Percentiles rank a stretch among this genome's conserved stretches.
Conservation (phyloP, 2,888 invertebrate species). For the Cheilosia vernalis region DNA sequence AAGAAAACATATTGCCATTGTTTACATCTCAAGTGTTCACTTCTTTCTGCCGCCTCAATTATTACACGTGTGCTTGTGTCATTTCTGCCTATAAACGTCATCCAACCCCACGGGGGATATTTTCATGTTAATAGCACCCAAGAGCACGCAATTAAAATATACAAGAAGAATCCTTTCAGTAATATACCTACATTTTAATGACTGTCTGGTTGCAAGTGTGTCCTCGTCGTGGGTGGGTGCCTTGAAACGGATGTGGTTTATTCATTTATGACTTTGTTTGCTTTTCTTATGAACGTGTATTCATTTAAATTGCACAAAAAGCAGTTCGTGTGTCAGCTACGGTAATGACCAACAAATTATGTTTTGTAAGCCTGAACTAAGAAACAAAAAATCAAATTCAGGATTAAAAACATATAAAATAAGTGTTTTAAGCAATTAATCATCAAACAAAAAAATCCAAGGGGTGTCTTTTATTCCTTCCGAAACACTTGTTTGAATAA, state of each 20-base stretch:
- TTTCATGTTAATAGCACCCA: conserved; percentile 19
- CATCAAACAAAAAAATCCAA: neutral
- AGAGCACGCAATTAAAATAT: conserved; percentile 40
- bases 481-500: too few species aligned
- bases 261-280: neutral
- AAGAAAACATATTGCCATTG: conserved; percentile 2
- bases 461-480: too few species aligned
- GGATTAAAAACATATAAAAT: neutral
- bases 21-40: too few species aligned
- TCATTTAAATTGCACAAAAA: neutral
- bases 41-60: neutral
- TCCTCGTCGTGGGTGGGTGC: neutral
- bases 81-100: conserved; percentile 13
- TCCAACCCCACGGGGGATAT: neutral
- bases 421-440: neutral
- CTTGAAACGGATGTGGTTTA: neutral
- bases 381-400: neutral
- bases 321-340: neutral
- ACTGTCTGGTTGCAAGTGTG: conserved; percentile 10
- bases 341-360: too few species aligned
- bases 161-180: conserved; percentile 31
- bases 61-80: conserved; percentile 9
- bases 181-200: conserved; percentile 3
- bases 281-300: neutral
- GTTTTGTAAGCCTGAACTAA: too few species aligned